Conservation (phyloP, 1,140 invertebrate genomes). For the Euwallacea fornicatus region DNA sequence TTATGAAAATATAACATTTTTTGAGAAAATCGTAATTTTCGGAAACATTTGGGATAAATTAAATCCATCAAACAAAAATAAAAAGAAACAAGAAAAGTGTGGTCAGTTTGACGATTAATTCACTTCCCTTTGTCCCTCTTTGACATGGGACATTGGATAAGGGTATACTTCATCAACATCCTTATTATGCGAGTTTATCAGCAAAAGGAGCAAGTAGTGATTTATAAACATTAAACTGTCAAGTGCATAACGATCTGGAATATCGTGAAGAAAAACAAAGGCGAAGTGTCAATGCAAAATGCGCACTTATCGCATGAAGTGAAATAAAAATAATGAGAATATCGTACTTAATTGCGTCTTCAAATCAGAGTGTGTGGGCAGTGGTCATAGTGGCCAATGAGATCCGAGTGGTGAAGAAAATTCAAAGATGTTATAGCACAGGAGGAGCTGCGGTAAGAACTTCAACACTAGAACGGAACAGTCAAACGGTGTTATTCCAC, state of each 20-base stretch:
- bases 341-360: slow-evolving; percentile 30
- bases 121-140: too few species aligned
- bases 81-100: too few species aligned
- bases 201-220: too few species aligned
- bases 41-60: too few species aligned
- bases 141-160: background rate
- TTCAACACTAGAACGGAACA: slow-evolving; percentile 33
- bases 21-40: too few species aligned
- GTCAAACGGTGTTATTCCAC: slow-evolving; percentile 29
- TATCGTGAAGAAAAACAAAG: background rate
- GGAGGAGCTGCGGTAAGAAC: slow-evolving; percentile 29
- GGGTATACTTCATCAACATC: background rate
- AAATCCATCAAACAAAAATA: too few species aligned
- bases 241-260: too few species aligned
- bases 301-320: background rate
- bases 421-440: slow-evolving; percentile 32
- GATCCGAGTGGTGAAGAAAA: slow-evolving; percentile 34
- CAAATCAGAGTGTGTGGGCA: slow-evolving; percentile 36
- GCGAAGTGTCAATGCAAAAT: background rate
- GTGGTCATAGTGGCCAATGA: slow-evolving; percentile 35
- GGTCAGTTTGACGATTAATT: too few species aligned
- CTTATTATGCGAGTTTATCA: too few species aligned
- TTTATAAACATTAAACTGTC: too few species aligned
- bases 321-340: slow-evolving; percentile 27
- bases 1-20: too few species aligned